Evolutionary conservation across 2,888 invertebrate species (phyloP).

Genomic region (Noctua janthina): DNA sequence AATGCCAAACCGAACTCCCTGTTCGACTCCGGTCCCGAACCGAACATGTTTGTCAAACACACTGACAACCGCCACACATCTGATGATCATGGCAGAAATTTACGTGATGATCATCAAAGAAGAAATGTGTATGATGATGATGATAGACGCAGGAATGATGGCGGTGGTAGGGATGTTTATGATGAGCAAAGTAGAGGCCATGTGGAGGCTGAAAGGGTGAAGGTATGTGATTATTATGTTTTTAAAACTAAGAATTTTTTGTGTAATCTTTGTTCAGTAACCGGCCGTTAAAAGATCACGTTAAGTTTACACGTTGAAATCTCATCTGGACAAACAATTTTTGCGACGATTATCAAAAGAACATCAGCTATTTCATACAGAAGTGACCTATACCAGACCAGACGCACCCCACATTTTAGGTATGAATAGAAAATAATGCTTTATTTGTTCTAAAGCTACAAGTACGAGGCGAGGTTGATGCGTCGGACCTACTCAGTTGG

Average conservation of each 20-base stretch:
- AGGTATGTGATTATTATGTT: conserved; percentile 20
- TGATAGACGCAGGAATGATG: not conserved
- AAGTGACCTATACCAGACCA: not conserved
- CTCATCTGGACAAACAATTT: not conserved
- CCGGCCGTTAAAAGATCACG: not conserved
- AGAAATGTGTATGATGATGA: not conserved
- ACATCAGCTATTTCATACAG: not conserved
- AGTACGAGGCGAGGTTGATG: no score
- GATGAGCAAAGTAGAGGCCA: not conserved
- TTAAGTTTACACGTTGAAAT: not conserved
- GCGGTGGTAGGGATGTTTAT: not conserved
- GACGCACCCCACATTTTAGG: no score
- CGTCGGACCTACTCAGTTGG: no score
- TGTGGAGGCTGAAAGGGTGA: conserved; percentile 8
- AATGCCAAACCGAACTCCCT: conserved; percentile 67
- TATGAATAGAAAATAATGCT: no score
- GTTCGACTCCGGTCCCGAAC: conserved; percentile 73
- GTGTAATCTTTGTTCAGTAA: not conserved
- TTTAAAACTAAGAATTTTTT: not conserved
- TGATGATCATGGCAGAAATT: conserved; percentile 1
- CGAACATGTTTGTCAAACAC: conserved; percentile 70
- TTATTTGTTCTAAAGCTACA: no score
- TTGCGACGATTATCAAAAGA: not conserved
- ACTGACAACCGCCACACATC: conserved; percentile 2
- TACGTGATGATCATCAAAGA: conserved; percentile 10